Evolutionary conservation across 2,888 invertebrate species (phyloP).

Genomic region (Conchocele bisecta): DNA sequence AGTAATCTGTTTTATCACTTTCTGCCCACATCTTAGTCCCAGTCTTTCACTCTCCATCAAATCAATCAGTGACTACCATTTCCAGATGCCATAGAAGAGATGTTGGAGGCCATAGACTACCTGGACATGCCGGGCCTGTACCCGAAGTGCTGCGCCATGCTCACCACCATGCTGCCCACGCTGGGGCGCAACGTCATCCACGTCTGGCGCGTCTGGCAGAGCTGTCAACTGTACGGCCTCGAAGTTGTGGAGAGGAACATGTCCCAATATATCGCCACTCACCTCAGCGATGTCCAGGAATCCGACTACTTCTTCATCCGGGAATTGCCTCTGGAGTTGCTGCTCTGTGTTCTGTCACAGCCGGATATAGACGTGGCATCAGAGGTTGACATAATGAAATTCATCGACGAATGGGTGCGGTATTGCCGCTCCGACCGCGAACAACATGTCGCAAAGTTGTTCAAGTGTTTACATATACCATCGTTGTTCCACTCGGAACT

Average conservation of each 20-base stretch:
- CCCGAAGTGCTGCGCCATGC: slow-evolving; percentile 4
- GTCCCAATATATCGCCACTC: not conserved
- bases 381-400: slow-evolving; percentile 9
- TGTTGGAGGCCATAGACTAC: slow-evolving; percentile 11
- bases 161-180: not conserved
- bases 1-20: too few relatives aligned
- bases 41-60: too few relatives aligned
- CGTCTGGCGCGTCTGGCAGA: too few relatives aligned
- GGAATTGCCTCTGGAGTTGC: slow-evolving; percentile 7
- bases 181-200: too few relatives aligned
- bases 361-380: slow-evolving; percentile 7
- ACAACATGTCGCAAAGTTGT: not conserved
- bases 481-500: slow-evolving; percentile 8
- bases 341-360: not conserved
- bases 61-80: too few relatives aligned
- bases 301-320: slow-evolving; percentile 11
- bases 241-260: not conserved
- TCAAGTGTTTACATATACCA: slow-evolving; percentile 16
- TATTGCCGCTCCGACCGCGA: not conserved
- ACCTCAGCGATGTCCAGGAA: not conserved
- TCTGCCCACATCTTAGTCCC: too few relatives aligned
- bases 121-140: slow-evolving; percentile 16
- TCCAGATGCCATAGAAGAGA: slow-evolving; percentile 8
- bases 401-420: slow-evolving; percentile 9
- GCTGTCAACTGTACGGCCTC: not conserved